phyloP scores from a whole-genome alignment of 92 coral and sea anemone species.

The Actinostola sp. region DNA sequence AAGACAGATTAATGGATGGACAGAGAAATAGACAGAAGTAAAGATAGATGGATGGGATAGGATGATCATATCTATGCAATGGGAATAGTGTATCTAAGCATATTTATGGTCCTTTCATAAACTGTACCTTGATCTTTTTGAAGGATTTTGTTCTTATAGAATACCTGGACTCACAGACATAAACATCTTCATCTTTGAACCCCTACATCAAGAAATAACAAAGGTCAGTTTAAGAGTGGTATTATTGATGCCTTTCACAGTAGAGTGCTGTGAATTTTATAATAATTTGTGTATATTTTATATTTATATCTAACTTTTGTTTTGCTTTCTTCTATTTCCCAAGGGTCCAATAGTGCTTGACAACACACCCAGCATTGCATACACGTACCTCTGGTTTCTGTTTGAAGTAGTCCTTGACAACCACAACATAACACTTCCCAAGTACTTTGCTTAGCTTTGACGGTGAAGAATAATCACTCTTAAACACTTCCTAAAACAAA shows the following conservation, averaged over 20 bases:
- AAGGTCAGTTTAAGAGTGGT: no score
- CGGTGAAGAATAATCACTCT: slow-evolving; percentile 80
- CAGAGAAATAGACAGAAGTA: no score
- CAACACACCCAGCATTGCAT: no score
- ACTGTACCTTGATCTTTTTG: slow-evolving; percentile 82
- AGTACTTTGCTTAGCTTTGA: slow-evolving; percentile 79
- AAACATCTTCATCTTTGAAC: slow-evolving; percentile 85
- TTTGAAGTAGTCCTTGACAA: slow-evolving; percentile 85
- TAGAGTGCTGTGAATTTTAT: no score
- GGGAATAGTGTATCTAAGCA: background rate
- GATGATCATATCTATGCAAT: background rate
- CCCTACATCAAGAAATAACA: slow-evolving; percentile 43
- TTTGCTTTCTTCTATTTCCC: no score
- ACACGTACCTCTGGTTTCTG: slow-evolving; percentile 77
- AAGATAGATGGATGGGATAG: no score
- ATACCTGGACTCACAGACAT: slow-evolving; percentile 95
- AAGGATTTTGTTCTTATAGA: slow-evolving; percentile 70
- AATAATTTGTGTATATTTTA: no score
- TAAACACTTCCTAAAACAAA: slow-evolving; percentile 83
- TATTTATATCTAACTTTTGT: no score
- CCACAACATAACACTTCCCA: slow-evolving; percentile 91
- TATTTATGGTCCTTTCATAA: background rate
- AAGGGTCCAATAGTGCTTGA: no score
- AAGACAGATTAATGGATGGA: no score
- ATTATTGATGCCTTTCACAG: background rate